Conservation (phyloP, 2,888 invertebrate species). For the Empis stercorea region DNA sequence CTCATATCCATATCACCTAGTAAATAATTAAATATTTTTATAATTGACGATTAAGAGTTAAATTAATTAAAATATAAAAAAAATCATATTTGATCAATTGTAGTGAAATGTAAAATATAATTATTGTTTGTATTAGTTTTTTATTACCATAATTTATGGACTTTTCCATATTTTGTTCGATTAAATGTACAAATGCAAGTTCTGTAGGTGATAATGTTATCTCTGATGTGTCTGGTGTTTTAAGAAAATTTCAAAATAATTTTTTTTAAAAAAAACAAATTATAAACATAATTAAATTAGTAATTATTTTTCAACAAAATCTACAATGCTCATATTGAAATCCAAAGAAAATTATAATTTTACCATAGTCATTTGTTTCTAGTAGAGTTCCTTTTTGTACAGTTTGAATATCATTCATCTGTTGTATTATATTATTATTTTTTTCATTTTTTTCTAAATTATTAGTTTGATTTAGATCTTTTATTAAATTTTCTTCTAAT, state of each 20-base stretch:
- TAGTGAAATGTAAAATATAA: neutral
- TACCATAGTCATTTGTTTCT: neutral
- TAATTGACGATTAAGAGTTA: too few relatives aligned
- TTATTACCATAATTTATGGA: too few relatives aligned
- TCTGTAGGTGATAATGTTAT: neutral
- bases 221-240: neutral
- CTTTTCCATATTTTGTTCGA: too few relatives aligned
- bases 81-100: neutral
- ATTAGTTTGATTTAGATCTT: neutral
- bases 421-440: neutral
- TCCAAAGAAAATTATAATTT: too few relatives aligned
- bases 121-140: neutral
- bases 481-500: neutral
- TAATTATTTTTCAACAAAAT: neutral
- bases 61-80: neutral
- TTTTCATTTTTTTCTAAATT: neutral
- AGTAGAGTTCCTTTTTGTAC: neutral
- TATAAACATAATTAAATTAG: neutral
- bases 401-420: neutral
- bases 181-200: neutral
- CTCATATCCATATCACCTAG: constrained; percentile 4
- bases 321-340: neutral
- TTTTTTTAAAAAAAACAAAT: neutral
- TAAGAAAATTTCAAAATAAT: neutral
- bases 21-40: neutral